Conservation (phyloP, 1,140 invertebrate genomes). For the Diuraphis noxia region DNA sequence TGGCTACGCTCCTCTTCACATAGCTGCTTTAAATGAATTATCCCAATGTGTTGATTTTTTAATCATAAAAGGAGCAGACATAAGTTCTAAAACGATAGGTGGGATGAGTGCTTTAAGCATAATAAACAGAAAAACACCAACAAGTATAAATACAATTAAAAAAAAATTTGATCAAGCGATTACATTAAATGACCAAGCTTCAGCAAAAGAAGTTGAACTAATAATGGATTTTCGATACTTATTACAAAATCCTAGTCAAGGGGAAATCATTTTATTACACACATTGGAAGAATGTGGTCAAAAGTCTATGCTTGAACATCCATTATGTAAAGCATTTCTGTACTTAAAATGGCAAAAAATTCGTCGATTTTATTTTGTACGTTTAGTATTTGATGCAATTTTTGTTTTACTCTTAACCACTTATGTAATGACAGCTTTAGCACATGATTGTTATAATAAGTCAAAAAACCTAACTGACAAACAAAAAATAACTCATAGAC, state of each 20-base stretch:
- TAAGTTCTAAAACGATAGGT: constrained; percentile 80
- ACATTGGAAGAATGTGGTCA: constrained; percentile 82
- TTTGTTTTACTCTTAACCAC: constrained; percentile 77
- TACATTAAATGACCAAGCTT: constrained; percentile 74
- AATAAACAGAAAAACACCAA: constrained; percentile 79
- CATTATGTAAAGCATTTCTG: constrained; percentile 79
- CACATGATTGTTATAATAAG: constrained; percentile 78
- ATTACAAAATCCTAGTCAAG: constrained; percentile 75
- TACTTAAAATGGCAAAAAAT: constrained; percentile 88
- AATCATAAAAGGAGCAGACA: constrained; percentile 80
- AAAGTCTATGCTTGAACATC: constrained; percentile 79
- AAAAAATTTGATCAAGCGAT: constrained; percentile 78
- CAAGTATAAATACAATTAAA: constrained; percentile 75
- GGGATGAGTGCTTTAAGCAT: constrained; percentile 80
- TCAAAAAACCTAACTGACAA: constrained; percentile 63
- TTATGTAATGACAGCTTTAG: constrained; percentile 75
- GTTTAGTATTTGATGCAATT: constrained; percentile 77
- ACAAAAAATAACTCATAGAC: constrained; percentile 20
- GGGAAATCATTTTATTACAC: constrained; percentile 79
- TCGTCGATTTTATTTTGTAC: constrained; percentile 80
- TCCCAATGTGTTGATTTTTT: constrained; percentile 80
- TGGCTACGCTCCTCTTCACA: constrained; percentile 85
- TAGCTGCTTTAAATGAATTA: constrained; percentile 82
- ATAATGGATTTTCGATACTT: constrained; percentile 79
- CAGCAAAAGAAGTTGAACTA: constrained; percentile 78